Conservation (phyloP, 2,113 vertebrate species). For the Anhinga rufa region DNA sequence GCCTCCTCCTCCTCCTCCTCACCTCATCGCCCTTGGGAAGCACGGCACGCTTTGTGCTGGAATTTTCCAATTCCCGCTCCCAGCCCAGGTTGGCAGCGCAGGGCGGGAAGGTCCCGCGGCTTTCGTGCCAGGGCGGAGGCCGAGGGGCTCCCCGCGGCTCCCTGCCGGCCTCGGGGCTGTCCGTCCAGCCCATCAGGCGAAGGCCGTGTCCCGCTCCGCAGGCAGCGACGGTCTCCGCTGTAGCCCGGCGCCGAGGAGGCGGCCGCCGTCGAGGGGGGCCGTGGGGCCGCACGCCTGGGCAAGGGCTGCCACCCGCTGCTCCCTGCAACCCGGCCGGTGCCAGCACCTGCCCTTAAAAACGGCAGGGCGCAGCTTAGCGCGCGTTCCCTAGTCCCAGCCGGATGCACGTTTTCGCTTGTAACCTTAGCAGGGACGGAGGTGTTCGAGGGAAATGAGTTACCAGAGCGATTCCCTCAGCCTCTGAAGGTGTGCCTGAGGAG, state of each 20-base stretch:
- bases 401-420: background rate
- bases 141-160: background rate
- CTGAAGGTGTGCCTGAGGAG: background rate
- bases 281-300: background rate
- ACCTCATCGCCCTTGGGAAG: background rate
- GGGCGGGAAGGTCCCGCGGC: rapidly evolving
- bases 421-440: background rate
- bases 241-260: background rate
- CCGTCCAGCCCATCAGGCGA: background rate
- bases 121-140: background rate
- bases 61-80: background rate
- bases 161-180: background rate
- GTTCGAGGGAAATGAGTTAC: background rate
- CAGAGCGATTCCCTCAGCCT: background rate
- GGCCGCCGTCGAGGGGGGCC: background rate
- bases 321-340: background rate
- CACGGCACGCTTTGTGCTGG: background rate
- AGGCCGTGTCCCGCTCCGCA: background rate
- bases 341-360: background rate
- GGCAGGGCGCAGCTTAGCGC: background rate
- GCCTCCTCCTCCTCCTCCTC: too few relatives aligned
- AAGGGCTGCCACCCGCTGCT: background rate
- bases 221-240: background rate
- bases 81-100: background rate
- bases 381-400: background rate